Evolutionary conservation across 1,140 invertebrate species (phyloP).

Genomic region (Diploscapter pachys): DNA sequence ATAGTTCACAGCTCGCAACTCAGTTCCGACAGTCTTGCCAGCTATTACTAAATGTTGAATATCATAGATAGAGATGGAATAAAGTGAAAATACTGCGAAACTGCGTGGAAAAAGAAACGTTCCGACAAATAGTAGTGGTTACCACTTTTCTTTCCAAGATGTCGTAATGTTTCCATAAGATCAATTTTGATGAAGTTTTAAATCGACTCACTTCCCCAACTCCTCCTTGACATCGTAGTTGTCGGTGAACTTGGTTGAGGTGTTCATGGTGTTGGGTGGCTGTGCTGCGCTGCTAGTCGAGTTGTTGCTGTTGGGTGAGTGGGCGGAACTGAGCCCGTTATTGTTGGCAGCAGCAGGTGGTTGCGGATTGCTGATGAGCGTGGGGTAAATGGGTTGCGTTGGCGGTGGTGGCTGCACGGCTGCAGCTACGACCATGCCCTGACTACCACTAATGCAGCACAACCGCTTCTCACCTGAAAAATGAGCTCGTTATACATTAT

Average conservation of each 20-base stretch:
- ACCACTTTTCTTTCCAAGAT: no score
- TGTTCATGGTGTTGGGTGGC: constrained; percentile 53
- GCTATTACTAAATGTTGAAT: no score
- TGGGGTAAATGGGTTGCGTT: constrained; percentile 10
- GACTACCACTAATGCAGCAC: neutral
- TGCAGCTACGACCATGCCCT: constrained; percentile 21
- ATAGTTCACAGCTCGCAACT: no score
- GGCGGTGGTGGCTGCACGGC: neutral
- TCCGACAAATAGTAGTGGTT: no score
- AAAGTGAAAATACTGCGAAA: no score
- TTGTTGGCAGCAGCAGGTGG: neutral
- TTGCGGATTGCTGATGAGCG: neutral
- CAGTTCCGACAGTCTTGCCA: no score
- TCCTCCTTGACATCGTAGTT: constrained; percentile 99
- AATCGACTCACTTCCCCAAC: constrained; percentile 87
- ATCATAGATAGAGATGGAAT: no score
- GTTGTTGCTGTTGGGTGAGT: neutral
- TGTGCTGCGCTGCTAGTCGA: neutral
- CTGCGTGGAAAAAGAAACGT: no score
- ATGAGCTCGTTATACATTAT: neutral
- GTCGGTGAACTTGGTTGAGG: constrained; percentile 79
- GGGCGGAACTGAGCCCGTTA: constrained; percentile 1
- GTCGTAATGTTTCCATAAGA: no score
- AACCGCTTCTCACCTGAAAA: constrained; percentile 33
- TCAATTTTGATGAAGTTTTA: neutral